phyloP scores from a whole-genome alignment of 2,888 invertebrate genomes.

The Catonia carolina region DNA sequence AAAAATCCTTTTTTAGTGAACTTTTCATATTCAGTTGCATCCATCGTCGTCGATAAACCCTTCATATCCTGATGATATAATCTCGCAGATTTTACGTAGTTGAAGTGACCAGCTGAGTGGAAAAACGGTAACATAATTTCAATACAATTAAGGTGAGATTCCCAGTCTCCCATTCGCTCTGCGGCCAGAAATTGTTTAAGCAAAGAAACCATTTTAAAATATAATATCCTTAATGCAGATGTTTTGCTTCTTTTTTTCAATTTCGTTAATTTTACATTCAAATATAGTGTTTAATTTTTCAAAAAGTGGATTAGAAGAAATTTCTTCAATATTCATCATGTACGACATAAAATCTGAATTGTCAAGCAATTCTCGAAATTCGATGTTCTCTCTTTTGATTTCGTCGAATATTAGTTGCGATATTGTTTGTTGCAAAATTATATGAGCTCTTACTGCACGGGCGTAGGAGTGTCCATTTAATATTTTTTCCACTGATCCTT shows the following conservation, averaged over 20 bases:
- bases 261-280: background rate
- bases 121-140: slow-evolving; percentile 39
- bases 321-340: too few species aligned
- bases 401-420: slow-evolving; percentile 5
- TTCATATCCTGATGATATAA: slow-evolving; percentile 41
- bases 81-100: slow-evolving; percentile 39
- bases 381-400: background rate
- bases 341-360: too few species aligned
- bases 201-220: slow-evolving; percentile 36
- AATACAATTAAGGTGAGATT: slow-evolving; percentile 35
- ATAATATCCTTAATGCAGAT: slow-evolving; percentile 34
- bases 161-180: slow-evolving; percentile 37
- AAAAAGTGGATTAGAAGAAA: background rate
- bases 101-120: slow-evolving; percentile 39
- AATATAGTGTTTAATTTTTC: background rate
- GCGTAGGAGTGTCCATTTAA: slow-evolving; percentile 37
- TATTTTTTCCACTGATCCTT: slow-evolving; percentile 36
- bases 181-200: slow-evolving; percentile 37
- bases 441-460: slow-evolving; percentile 35
- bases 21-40: slow-evolving; percentile 30
- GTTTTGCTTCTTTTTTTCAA: slow-evolving; percentile 17
- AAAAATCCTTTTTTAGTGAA: slow-evolving; percentile 30
- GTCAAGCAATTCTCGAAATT: too few species aligned
- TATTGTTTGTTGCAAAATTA: slow-evolving; percentile 32
- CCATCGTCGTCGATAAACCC: slow-evolving; percentile 32